Base-by-base conservation (phyloP, 2,888 invertebrate genomes). In the Macrostomum cliftonense region DNA sequence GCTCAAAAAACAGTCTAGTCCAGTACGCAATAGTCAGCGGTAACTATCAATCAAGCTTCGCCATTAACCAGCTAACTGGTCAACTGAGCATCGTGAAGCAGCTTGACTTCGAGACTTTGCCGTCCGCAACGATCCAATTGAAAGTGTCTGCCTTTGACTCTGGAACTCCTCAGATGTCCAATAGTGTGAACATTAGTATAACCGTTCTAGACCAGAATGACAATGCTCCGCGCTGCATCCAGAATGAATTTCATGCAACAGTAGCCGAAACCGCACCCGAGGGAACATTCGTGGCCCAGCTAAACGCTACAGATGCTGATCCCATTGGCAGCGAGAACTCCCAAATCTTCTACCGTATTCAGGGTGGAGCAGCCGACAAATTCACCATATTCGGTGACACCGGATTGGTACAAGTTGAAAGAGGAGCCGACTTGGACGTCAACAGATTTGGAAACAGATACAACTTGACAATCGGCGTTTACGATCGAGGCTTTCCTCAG, bases 341-440 rank as follows among this genome's bases (percentile, higher is more conserved):
- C 2, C 2, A 79, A 48, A 73, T 93, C 1, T 83, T 86, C 5
- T 93, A 91, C 69, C 77, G 91, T 54, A 86, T 93, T 51, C 82
- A 85, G 63, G 78, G 77, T 53, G 91, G 91, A 0, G 87, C 87
- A 0, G 79, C 80, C 48, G 91, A 93, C 67, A 91, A 93, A 72
- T 93, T 93, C 67, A 79, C 85, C 1, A 85, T 93, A 39, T 82
- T 83, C 59, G 79, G 88, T 0, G 80, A 82, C 58, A 78, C 78
- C 0, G 93, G 93, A 0, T 75, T 81, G 9, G 28, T 28, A 28
- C 28, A 28, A 9, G 40, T 28, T 28, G 28, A 28, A 28, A 28
- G 28, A 28, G 28, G 28, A 28, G 28, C 28, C 28, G 28, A 28
- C 9, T 28, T 28, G 28, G 28, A 28, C 9, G 28, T 28, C 4